Base-by-base conservation (phyloP, 2,888 invertebrate genomes). In the Acanthosoma haemorrhoidale region DNA sequence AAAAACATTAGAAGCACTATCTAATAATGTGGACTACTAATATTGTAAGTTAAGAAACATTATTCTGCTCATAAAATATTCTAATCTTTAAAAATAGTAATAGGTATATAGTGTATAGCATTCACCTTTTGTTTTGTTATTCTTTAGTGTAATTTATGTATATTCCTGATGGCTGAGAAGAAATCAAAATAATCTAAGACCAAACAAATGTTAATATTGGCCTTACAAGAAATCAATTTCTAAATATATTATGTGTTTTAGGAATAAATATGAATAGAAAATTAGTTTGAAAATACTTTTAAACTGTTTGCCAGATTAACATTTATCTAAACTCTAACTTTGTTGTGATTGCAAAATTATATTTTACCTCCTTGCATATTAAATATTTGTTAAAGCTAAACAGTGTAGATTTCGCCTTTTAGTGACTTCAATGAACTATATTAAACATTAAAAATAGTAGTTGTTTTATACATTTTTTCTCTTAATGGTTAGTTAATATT, bases 1-100 rank as follows among this genome's bases (percentile, higher is more conserved):
- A 61, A 61, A 21, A 25, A 18, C 18, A 21, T 16, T 36, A 36
- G 59, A 59, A 59, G 59, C 21, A 36, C 36, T 38, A 36, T 61
- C 16, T 32, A 21, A 16, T 61, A n/a, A 21, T n/a, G 36, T 36
- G 61, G 36, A 21, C 36, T 36, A 61, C 16, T 25, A n/a, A 25
- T 25, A 51, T 5, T 51, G 16, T 61, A 61, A 34, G 21, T 38
- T 61, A 61, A 61, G 61, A 64, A 38, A 31, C 9, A 25, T 64
- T 64, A 25, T 34, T 41, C 41, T 64, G 64, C 64, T 64, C 64
- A 64, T 64, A 64, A 41, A 31, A 64, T 64, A 41, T 41, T 64
- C 64, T 64, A 64, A 64, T 64, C 18, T 61, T 61, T 34, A 36
- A 36, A 38, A 61, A 36, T 61, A 61, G 61, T 34, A 11, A 11